These are phyloP conservation scores for Numenius arquata DNA, from an alignment of 2,113 vertebrate species.

Conservation along the genomic window DNA sequence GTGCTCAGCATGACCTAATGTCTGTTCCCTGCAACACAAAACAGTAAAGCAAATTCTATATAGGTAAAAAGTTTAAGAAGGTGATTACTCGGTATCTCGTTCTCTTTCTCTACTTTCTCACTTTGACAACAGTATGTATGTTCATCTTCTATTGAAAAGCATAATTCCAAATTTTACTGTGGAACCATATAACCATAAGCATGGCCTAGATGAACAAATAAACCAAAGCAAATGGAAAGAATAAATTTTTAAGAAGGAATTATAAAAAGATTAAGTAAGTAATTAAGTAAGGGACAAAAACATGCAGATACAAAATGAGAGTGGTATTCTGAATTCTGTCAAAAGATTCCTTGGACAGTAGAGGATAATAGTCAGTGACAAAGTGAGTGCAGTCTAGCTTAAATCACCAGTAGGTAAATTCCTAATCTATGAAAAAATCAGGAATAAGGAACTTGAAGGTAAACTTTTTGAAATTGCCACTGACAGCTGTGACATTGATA, in stretches of 20 bases:
- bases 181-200: background rate
- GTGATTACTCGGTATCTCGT: background rate
- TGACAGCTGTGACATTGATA: conserved; percentile 5
- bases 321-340: background rate
- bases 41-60: background rate
- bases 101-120: background rate
- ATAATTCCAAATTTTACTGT: background rate
- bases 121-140: background rate
- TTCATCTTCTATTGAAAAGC: background rate
- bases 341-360: background rate
- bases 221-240: background rate
- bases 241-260: background rate
- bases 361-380: background rate
- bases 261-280: background rate
- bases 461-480: background rate
- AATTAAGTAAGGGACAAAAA: background rate
- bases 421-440: background rate
- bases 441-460: background rate
- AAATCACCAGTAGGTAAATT: background rate
- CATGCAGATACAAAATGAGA: background rate
- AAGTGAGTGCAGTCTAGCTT: background rate
- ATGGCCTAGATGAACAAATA: background rate
- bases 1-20: background rate
- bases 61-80: background rate
- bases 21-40: background rate